Conservation (phyloP, 2,888 invertebrate species). For the Ariolimax columbianus region DNA sequence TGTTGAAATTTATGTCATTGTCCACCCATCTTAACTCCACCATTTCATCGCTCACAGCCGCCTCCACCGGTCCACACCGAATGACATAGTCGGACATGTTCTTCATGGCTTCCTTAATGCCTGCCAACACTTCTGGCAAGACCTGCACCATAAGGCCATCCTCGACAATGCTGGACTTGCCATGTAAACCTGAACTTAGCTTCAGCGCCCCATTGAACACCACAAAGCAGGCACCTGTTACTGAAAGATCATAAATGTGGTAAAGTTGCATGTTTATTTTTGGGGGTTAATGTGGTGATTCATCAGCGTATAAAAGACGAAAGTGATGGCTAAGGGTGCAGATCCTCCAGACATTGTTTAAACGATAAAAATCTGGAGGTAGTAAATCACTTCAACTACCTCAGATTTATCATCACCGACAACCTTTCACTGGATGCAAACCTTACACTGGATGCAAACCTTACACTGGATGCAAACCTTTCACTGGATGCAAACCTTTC, state of each 20-base stretch:
- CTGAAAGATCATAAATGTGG: conserved; percentile 72
- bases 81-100: conserved; percentile 88
- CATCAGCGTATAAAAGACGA: no score
- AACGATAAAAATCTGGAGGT: no score
- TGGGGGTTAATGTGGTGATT: no score
- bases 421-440: no score
- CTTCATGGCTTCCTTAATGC: conserved; percentile 85
- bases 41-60: conserved; percentile 82
- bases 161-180: conserved; percentile 91
- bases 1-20: conserved; percentile 87
- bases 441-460: no score
- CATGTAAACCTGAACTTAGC: conserved; percentile 86
- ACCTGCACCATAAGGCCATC: conserved; percentile 93
- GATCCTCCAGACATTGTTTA: no score
- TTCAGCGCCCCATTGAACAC: conserved; percentile 92
- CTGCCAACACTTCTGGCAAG: conserved; percentile 80
- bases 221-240: conserved; percentile 92
- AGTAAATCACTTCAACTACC: no score
- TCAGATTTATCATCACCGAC: no score
- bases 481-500: no score
- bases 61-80: conserved; percentile 74
- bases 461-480: no score
- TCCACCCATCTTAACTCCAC: conserved; percentile 88
- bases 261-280: no score
- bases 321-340: no score